Conservation (phyloP, 2,113 vertebrate species). For the Tapirus terrestris region DNA sequence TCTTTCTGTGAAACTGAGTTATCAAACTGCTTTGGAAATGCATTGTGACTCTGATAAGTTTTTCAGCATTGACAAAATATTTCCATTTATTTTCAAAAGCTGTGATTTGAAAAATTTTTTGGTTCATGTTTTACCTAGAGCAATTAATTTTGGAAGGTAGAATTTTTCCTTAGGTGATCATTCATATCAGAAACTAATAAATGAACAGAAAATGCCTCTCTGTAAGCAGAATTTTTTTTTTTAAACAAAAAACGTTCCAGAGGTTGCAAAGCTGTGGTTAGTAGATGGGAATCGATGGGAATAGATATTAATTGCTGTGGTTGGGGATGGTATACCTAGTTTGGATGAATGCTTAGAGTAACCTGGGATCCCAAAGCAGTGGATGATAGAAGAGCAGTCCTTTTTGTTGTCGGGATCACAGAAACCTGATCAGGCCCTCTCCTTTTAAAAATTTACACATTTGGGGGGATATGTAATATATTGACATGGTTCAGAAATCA, state of each 20-base stretch:
- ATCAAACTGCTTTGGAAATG: neutral
- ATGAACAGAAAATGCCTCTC: neutral
- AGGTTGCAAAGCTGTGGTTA: neutral
- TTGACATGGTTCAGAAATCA: neutral
- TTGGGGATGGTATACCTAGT: neutral
- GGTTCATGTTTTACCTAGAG: neutral
- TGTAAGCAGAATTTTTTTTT: neutral
- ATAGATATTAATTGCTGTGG: neutral
- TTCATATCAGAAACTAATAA: slow-evolving; percentile 6
- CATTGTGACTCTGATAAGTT: neutral
- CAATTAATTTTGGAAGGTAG: slow-evolving; percentile 29
- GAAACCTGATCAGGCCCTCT: neutral
- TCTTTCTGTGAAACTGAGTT: neutral
- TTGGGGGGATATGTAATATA: neutral
- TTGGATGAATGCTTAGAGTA: neutral
- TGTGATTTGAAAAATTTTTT: neutral
- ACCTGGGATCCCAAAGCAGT: neutral
- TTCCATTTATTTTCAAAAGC: neutral
- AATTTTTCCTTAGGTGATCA: neutral
- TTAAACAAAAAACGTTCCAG: neutral
- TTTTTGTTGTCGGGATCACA: neutral
- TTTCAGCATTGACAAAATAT: neutral
- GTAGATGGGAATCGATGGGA: neutral
- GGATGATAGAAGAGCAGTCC: neutral
- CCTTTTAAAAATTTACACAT: neutral